Evolutionary conservation across 2,113 vertebrate species (phyloP).

Genomic region (Fulmarus glacialis): DNA sequence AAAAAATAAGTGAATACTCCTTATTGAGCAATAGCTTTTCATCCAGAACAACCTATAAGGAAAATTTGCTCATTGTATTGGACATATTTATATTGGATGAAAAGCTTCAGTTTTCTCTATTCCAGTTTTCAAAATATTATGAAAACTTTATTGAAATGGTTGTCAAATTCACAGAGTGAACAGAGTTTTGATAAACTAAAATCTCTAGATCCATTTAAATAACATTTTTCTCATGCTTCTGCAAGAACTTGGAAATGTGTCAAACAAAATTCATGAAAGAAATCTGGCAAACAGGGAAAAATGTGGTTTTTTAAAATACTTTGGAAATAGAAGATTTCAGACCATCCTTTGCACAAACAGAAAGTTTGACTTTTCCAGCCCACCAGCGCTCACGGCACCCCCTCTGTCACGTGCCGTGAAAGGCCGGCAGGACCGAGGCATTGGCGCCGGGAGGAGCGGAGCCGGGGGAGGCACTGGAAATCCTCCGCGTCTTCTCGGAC

Average conservation of each 20-base stretch:
- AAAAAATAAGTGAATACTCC: background rate
- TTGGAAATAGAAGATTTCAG: background rate
- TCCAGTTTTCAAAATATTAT: background rate
- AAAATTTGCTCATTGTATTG: background rate
- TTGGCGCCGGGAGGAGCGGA: background rate
- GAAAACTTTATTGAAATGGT: background rate
- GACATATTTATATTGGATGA: background rate
- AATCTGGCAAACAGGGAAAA: background rate
- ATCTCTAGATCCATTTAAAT: background rate
- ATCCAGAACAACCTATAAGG: background rate
- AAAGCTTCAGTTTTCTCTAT: background rate
- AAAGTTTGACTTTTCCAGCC: background rate
- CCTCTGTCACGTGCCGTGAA: accelerated
- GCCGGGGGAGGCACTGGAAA: background rate
- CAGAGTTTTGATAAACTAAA: background rate
- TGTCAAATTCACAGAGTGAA: background rate
- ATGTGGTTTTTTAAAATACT: background rate
- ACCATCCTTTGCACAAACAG: background rate
- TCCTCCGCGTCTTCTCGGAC: background rate
- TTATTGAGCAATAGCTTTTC: background rate
- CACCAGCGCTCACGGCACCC: background rate
- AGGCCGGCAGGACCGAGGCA: background rate
- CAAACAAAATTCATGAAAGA: background rate
- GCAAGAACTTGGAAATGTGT: background rate
- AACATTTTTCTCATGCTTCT: background rate